Percentiles rank a stretch among this genome's conserved stretches.
These are phyloP conservation scores for Brachionus paranguensis DNA, from an alignment of 1,140 invertebrate genomes.

Conservation along the genomic window DNA sequence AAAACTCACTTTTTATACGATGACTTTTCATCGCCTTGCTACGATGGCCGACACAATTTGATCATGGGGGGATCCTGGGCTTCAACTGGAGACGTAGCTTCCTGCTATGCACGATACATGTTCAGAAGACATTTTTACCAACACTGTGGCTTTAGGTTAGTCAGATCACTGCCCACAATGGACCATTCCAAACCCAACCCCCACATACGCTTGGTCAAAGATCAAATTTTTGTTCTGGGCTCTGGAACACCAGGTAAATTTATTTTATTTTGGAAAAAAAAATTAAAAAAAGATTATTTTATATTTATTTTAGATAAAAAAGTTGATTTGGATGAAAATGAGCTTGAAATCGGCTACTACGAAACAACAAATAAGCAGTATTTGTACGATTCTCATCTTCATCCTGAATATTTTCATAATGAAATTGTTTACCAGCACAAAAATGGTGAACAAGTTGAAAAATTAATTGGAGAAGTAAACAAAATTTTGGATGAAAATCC, in stretches of 20 bases:
- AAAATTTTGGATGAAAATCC: not conserved
- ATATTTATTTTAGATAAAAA: conserved; percentile 18
- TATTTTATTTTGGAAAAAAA: not conserved
- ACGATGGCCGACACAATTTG: conserved; percentile 53
- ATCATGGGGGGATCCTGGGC: conserved; percentile 45
- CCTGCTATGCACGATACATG: conserved; percentile 49
- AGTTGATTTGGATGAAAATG: not conserved
- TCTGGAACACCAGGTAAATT: not conserved
- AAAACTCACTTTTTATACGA: conserved; percentile 50
- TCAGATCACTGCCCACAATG: not conserved
- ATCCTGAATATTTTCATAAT: not conserved
- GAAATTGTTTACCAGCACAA: not conserved
- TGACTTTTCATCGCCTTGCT: conserved; percentile 53
- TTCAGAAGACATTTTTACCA: conserved; percentile 55
- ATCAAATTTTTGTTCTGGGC: conserved; percentile 1
- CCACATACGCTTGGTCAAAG: not conserved
- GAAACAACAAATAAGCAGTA: conserved; percentile 30
- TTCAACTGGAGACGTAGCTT: conserved; percentile 48
- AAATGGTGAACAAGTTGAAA: not conserved
- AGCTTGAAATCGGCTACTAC: not conserved
- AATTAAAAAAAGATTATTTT: not conserved
- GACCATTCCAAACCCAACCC: not conserved
- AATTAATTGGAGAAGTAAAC: not conserved
- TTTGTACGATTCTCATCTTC: conserved; percentile 33
- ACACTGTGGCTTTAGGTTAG: conserved; percentile 51